A percentile compares a stretch with the other conserved stretches of the same genome.
Evolutionary conservation across 2,113 vertebrate species (phyloP).

Genomic region (Ceratotherium simum): DNA sequence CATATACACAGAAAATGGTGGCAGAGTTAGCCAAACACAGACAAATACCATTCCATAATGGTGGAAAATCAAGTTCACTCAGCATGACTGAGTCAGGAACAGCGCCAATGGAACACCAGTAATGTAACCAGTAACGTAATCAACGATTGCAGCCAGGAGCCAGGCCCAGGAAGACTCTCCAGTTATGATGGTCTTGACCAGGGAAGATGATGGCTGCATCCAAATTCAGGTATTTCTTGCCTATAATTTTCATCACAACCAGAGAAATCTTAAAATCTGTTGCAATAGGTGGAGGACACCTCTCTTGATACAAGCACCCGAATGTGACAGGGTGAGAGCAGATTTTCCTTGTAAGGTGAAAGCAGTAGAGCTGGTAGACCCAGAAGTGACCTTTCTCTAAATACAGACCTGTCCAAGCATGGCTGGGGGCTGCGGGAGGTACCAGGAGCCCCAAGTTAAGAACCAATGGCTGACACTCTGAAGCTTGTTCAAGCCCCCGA

Average conservation of each 20-base stretch:
- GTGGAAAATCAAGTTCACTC: background rate
- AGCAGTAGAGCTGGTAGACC: background rate
- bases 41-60: background rate
- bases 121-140: background rate
- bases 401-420: accelerated
- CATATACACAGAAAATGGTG: background rate
- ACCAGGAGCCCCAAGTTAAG: background rate
- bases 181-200: accelerated
- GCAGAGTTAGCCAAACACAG: background rate
- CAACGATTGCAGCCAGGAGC: background rate
- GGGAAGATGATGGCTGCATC: background rate
- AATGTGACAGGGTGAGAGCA: background rate
- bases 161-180: background rate
- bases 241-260: background rate
- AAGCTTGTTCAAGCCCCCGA: background rate
- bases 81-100: background rate
- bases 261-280: background rate
- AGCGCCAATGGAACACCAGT: background rate
- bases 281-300: background rate
- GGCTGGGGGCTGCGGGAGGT: background rate
- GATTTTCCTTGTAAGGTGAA: background rate
- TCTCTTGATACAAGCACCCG: background rate
- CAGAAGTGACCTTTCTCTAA: background rate
- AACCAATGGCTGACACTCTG: background rate
- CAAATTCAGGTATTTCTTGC: background rate